Conservation (phyloP, 2,113 vertebrate genomes). For the Cardinalis cardinalis region DNA sequence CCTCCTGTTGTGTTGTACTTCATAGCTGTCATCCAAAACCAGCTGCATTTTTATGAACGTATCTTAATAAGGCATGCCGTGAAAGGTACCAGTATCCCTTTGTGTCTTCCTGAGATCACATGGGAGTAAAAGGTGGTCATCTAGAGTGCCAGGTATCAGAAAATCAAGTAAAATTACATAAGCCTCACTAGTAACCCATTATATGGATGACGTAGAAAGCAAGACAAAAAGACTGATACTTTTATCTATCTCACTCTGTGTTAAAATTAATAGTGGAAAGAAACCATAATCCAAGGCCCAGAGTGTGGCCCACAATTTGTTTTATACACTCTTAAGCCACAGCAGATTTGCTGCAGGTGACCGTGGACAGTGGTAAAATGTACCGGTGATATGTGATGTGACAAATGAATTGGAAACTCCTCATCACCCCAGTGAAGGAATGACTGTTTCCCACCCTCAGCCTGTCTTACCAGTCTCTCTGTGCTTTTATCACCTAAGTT, state of each 20-base stretch:
- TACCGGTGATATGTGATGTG: fast-evolving
- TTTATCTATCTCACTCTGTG: background rate
- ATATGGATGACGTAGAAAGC: background rate
- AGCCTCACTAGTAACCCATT: background rate
- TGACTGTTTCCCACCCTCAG: background rate
- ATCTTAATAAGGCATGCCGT: background rate
- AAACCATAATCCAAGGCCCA: background rate
- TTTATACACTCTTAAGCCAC: background rate
- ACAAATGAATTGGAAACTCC: background rate
- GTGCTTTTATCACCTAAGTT: background rate
- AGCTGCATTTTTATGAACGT: background rate
- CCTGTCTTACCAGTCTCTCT: background rate
- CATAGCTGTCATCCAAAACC: slow-evolving; percentile 10
- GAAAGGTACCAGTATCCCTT: background rate
- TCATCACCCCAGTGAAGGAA: background rate
- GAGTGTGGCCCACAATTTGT: background rate
- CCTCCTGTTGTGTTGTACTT: background rate
- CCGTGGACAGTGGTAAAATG: background rate
- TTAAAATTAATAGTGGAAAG: background rate
- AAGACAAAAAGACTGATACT: background rate
- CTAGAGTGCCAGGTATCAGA: background rate
- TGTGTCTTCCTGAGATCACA: background rate
- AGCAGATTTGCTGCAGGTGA: background rate
- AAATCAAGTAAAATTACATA: background rate
- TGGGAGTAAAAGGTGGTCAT: background rate